phyloP scores from a whole-genome alignment of 2,113 vertebrate genomes.

The Triplophysa dalaica region DNA sequence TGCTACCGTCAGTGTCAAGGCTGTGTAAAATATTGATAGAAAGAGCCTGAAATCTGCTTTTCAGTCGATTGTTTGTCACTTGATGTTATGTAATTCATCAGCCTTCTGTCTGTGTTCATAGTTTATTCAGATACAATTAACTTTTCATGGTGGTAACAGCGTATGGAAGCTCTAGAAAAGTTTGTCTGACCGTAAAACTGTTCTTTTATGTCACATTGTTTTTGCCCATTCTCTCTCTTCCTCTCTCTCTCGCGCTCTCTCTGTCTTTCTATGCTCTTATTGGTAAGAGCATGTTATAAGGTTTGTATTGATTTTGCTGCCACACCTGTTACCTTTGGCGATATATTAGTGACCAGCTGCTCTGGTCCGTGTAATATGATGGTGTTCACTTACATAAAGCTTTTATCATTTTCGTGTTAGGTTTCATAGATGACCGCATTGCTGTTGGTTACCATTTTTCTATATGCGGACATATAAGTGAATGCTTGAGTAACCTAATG shows the following conservation, averaged over 20 bases:
- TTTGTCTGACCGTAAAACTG: not conserved
- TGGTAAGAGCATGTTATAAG: constrained; percentile 41
- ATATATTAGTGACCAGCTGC: constrained; percentile 19
- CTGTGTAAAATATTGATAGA: constrained; percentile 34
- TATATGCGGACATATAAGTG: constrained; percentile 10
- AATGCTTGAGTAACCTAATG: constrained; percentile 18
- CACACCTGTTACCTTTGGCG: constrained; percentile 55
- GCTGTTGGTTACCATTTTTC: not conserved
- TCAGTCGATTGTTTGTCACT: not conserved
- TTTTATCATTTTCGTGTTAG: constrained; percentile 32
- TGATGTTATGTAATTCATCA: not conserved
- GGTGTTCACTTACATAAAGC: constrained; percentile 50
- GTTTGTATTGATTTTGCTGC: constrained; percentile 61
- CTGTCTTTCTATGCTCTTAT: constrained; percentile 42
- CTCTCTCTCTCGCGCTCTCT: too few relatives aligned
- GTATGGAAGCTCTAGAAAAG: not conserved
- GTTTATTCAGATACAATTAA: not conserved
- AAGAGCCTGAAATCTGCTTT: constrained; percentile 9
- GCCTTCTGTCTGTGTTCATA: not conserved
- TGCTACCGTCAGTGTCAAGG: constrained; percentile 3
- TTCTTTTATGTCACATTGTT: not conserved
- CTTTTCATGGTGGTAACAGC: not conserved
- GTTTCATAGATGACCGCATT: constrained; percentile 6
- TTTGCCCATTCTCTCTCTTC: not conserved
- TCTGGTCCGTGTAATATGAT: constrained; percentile 46